Evolutionary conservation across 2,888 invertebrate species (phyloP).

Genomic region (Apodemia duryi): DNA sequence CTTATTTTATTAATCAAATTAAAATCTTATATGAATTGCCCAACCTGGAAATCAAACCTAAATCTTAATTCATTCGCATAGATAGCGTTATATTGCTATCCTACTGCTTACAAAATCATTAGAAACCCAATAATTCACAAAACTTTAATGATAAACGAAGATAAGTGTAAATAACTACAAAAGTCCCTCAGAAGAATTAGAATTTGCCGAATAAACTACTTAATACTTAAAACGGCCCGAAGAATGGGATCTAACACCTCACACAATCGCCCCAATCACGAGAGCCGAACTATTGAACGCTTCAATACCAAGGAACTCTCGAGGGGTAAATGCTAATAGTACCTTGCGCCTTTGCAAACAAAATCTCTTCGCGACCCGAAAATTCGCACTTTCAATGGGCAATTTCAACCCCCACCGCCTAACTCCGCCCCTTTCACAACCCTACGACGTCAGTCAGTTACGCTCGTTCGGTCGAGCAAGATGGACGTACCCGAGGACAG

Average conservation of each 20-base stretch:
- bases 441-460: constrained; percentile 48
- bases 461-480: constrained; percentile 47
- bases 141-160: not conserved
- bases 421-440: constrained; percentile 45
- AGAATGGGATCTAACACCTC: constrained; percentile 53
- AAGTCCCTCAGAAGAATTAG: constrained; percentile 7
- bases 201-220: constrained; percentile 12
- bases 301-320: constrained; percentile 47
- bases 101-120: not conserved
- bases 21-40: no score
- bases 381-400: constrained; percentile 78
- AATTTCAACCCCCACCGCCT: constrained; percentile 54
- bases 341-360: constrained; percentile 70
- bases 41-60: not conserved
- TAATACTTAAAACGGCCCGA: constrained; percentile 39
- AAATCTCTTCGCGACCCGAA: constrained; percentile 76
- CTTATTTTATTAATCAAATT: no score
- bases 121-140: not conserved
- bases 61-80: not conserved
- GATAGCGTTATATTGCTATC: not conserved
- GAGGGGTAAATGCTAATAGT: constrained; percentile 71
- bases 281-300: constrained; percentile 52
- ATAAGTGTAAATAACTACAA: not conserved
- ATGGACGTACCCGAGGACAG: constrained; percentile 70
- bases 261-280: constrained; percentile 74